Evolutionary conservation across 2,797 vertebrate species (phyloP), one percentile per base, ranked within the genome.

Genomic region (Acipenser ruthenus): DNA sequence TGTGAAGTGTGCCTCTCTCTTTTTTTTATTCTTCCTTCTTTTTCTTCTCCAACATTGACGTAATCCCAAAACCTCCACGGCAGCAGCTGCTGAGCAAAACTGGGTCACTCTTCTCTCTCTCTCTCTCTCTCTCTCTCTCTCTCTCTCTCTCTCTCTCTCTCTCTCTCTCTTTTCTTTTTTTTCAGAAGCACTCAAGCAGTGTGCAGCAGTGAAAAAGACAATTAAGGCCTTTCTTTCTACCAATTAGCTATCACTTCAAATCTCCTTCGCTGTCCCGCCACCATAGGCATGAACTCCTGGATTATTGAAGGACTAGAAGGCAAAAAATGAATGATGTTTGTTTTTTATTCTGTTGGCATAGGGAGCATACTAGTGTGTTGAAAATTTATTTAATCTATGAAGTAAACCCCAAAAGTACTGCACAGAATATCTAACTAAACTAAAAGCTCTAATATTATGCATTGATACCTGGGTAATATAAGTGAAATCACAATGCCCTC

Each of bases 51-150:
- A 67, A 83, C 88, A 81, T 90, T 95, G 93, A 95, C 92, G 92
- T 94, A 91, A 94, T 91, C 90, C 83, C 87, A 91, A 89, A 89
- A 86, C 91, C 88, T 90, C 90, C 74, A 83, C 83, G 81, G 86
- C 87, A 91, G 92, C 93, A 94, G 93, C 94, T 95, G 93, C 91
- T 88, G 85, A 85, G 91, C 91, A 86, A 92, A 89, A 91, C 88
- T 85, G 84, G 83, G 84, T 79, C 82, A 81, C 80, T 80, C 70
- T 86, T 88, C 83, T 81, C 80, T 74, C 78, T 79, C 60, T 63
- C 79, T 18, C 15, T 18, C 15, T 18, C 15, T 18, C 15, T 18
- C 15, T 18, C 15, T 18, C 15, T 18, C 15, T 18, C 15, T 18
- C 15, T 18, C 15, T 18, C 15, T 18, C 15, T 18, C 15, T 18